phyloP scores from a whole-genome alignment of 2,797 vertebrate genomes.

The Chromis chromis region DNA sequence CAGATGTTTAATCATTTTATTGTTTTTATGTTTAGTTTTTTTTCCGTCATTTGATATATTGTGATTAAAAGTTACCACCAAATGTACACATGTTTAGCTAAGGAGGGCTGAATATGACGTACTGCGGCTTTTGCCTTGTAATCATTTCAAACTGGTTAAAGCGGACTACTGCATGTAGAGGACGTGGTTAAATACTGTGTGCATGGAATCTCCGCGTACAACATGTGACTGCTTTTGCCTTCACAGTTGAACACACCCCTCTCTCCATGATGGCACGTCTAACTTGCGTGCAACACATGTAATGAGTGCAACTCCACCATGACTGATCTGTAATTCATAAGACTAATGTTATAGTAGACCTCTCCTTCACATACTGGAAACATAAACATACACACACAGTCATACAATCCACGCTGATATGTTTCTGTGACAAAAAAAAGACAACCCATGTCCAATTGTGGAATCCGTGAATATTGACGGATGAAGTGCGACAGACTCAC shows the following conservation, averaged over 20 bases:
- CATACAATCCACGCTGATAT: neutral
- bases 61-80: slow-evolving; percentile 8
- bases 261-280: slow-evolving; percentile 30
- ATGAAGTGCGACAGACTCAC: slow-evolving; percentile 42
- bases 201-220: slow-evolving; percentile 32
- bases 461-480: slow-evolving; percentile 48
- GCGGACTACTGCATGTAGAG: slow-evolving; percentile 25
- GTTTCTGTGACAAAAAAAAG: slow-evolving; percentile 24
- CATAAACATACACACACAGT: slow-evolving; percentile 20
- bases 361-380: neutral
- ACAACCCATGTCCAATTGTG: slow-evolving; percentile 36
- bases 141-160: slow-evolving; percentile 45
- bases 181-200: slow-evolving; percentile 37
- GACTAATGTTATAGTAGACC: slow-evolving; percentile 20
- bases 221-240: slow-evolving; percentile 38
- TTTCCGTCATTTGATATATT: slow-evolving; percentile 26
- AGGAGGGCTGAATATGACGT: slow-evolving; percentile 14
- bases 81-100: slow-evolving; percentile 34
- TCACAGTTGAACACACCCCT: slow-evolving; percentile 40
- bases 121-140: slow-evolving; percentile 38
- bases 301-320: slow-evolving; percentile 37
- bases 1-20: slow-evolving; percentile 35
- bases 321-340: slow-evolving; percentile 47
- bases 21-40: neutral
- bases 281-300: slow-evolving; percentile 29